phyloP scores from a whole-genome alignment of 2,888 invertebrate species.

The Labia minor region DNA sequence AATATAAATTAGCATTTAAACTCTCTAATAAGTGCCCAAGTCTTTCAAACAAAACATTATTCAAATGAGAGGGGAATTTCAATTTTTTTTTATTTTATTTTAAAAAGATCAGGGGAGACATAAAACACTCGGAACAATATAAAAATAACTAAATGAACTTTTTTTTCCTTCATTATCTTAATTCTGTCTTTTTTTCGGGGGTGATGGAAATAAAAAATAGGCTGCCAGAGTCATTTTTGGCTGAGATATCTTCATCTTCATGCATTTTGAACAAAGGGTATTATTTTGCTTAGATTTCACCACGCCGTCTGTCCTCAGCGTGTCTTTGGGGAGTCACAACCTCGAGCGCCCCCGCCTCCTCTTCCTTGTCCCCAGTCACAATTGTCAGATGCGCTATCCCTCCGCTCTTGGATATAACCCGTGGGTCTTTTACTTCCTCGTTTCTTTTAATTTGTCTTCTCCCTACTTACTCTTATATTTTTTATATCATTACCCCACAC shows the following conservation, averaged over 20 bases:
- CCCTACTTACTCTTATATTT: background rate
- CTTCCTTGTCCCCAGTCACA: no score
- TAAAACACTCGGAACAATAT: slow-evolving; percentile 3
- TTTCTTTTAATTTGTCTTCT: slow-evolving; percentile 13
- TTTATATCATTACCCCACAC: background rate
- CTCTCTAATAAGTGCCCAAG: background rate
- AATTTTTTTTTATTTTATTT: background rate
- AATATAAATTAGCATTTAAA: slow-evolving; percentile 9
- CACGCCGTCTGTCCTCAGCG: background rate
- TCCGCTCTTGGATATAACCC: background rate
- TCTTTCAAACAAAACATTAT: background rate
- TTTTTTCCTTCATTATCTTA: slow-evolving; percentile 13
- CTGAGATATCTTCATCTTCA: background rate
- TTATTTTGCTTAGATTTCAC: slow-evolving; percentile 13
- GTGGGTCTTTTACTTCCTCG: slow-evolving; percentile 1
- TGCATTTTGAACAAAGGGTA: background rate
- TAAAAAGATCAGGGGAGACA: background rate
- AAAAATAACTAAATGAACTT: slow-evolving; percentile 13
- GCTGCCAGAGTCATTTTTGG: background rate
- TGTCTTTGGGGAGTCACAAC: background rate
- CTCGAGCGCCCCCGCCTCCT: no score
- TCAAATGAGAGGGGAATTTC: background rate
- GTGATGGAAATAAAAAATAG: background rate
- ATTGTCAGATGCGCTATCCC: background rate
- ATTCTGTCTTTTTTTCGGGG: background rate